Base-by-base conservation (phyloP, 2,888 invertebrate species). In the Drosophila merina region DNA sequence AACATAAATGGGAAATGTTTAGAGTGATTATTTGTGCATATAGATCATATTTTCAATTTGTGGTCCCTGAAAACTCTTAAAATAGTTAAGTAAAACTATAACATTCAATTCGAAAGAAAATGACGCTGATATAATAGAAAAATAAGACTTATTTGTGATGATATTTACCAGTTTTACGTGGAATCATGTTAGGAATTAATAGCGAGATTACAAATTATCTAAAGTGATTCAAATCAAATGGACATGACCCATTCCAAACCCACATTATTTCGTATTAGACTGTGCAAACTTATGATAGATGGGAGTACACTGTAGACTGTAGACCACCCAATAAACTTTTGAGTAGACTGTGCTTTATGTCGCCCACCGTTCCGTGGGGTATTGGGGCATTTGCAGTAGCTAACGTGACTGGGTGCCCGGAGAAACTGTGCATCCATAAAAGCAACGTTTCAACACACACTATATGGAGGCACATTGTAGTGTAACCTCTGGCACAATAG, bases 381-480 rank as follows among this genome's bases (percentile, higher is more conserved):
- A 40, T 40, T 36, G 40, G 14, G 14, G 14, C 40, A 14, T 40
- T 36, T n/a, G 40, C 40, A 12, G 14, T 14, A 14, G 40, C 12
- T 6, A 14, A 2, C 40, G 40, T 3, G 14, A 42, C 42, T 7
- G 9, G 20, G 9, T n/a, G n/a, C n/a, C n/a, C 42, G 20, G 20
- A 42, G 42, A 42, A 42, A 42, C 42, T 42, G 4, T 14, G 42
- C 42, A 14, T 40, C 42, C 42, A 42, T 42, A 20, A 42, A 42
- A 42, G 42, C 42, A 20, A 7, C 12, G 20, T 9, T 36, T 12
- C 36, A n/a, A 36, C 36, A 36, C 36, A 36, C 12, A 42, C 42
- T 20, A 20, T 20, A 20, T 9, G 12, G 14, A 14, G 40, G 40
- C 8, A 7, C 40, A 40, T 42, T 42, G 42, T 42, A 9, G 20